Evolutionary conservation across 2,797 vertebrate species (phyloP).

Genomic region (Tokudaia tokunoshimensis): DNA sequence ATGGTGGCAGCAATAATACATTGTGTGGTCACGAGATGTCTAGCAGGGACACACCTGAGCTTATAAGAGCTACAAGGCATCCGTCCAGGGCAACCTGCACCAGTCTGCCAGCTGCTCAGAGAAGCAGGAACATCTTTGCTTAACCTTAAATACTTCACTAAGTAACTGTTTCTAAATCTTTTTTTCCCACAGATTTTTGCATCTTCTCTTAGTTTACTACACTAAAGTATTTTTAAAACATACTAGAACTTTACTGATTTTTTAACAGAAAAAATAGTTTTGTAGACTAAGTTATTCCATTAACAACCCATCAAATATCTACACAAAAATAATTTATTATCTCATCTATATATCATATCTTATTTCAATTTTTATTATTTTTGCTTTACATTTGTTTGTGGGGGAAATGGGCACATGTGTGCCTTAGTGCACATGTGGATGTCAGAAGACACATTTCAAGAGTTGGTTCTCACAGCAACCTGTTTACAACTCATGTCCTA

Average conservation of each 20-base stretch:
- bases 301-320: not conserved
- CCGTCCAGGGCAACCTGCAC: not conserved
- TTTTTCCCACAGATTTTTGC: conserved; percentile 38
- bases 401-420: not conserved
- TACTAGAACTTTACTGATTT: not conserved
- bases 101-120: not conserved
- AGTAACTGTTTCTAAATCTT: conserved; percentile 35
- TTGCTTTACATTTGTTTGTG: not conserved
- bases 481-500: no score
- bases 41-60: conserved; percentile 38
- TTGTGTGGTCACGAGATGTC: conserved; percentile 30
- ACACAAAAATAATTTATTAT: not conserved
- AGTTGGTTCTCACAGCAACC: not conserved
- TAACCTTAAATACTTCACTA: conserved; percentile 8
- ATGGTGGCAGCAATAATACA: not conserved
- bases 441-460: not conserved
- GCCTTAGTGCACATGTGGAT: not conserved
- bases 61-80: conserved; percentile 51
- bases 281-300: not conserved
- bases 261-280: conserved; percentile 25
- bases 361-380: not conserved
- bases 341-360: not conserved
- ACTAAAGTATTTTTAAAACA: conserved; percentile 35
- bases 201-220: conserved; percentile 40
- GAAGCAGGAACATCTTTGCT: not conserved